Evolutionary conservation across 2,797 vertebrate species (phyloP).

Genomic region (Sternarchorhynchus goeldii): DNA sequence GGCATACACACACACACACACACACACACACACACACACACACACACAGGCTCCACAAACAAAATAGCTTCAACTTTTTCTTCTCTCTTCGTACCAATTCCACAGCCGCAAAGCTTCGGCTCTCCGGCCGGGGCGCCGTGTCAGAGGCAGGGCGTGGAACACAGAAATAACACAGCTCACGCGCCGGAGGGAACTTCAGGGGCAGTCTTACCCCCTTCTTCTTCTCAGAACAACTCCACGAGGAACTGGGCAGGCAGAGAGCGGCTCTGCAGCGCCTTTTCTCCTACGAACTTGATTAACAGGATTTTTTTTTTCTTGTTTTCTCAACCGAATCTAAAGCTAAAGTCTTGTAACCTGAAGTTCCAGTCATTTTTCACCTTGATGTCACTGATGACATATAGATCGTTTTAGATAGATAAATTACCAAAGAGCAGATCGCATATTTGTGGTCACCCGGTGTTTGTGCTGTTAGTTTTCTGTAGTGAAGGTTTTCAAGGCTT

Average conservation of each 20-base stretch:
- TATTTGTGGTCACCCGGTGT: not conserved
- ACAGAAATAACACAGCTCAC: slow-evolving; percentile 18
- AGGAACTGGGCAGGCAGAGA: not conserved
- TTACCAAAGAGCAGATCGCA: too few species aligned
- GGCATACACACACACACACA: too few species aligned
- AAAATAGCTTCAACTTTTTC: not conserved
- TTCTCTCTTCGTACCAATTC: not conserved
- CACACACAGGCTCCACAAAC: slow-evolving; percentile 11
- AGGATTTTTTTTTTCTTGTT: not conserved
- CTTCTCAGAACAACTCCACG: not conserved
- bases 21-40: too few species aligned
- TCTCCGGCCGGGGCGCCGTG: not conserved
- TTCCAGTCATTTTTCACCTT: not conserved
- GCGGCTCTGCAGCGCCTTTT: not conserved
- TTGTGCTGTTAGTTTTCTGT: not conserved
- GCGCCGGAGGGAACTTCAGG: not conserved
- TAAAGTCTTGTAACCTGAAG: not conserved
- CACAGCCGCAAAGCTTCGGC: not conserved
- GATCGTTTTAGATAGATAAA: not conserved
- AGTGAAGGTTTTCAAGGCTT: not conserved
- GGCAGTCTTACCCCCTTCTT: not conserved
- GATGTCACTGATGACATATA: not conserved
- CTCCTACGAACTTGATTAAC: not conserved
- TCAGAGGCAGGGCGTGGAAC: not conserved
- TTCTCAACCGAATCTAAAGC: not conserved